phyloP scores from a whole-genome alignment of 2,113 vertebrate genomes.

The Trogon melanurus region DNA sequence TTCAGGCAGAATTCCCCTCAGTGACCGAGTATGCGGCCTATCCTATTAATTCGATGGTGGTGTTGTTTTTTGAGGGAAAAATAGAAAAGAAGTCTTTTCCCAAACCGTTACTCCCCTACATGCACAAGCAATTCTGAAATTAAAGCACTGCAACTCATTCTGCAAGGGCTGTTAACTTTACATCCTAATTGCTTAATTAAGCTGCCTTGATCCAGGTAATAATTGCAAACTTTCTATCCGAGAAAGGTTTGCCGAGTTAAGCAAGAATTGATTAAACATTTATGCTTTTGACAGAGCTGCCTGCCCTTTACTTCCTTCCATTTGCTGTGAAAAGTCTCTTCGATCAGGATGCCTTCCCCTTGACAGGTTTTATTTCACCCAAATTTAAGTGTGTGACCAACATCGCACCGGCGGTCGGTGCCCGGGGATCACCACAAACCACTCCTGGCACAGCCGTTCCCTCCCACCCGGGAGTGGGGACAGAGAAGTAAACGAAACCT shows the following conservation, averaged over 20 bases:
- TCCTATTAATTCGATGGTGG: not conserved
- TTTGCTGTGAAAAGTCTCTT: not conserved
- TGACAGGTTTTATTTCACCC: not conserved
- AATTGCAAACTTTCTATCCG: slow-evolving; percentile 42
- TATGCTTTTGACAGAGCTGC: not conserved
- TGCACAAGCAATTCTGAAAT: not conserved
- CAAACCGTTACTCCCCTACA: accelerated
- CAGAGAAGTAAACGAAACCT: not conserved
- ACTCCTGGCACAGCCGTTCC: not conserved
- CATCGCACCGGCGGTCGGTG: accelerated
- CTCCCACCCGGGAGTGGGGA: accelerated
- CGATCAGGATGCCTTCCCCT: not conserved
- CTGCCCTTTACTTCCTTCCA: not conserved
- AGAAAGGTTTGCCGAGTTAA: not conserved
- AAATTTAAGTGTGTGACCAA: not conserved
- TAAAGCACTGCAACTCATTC: not conserved
- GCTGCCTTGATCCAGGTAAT: slow-evolving; percentile 67
- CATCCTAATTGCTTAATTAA: slow-evolving; percentile 67
- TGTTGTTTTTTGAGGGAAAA: not conserved
- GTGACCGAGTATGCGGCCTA: not conserved
- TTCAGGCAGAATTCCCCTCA: not conserved
- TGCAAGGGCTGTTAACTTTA: slow-evolving; percentile 22
- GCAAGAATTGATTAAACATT: slow-evolving; percentile 14
- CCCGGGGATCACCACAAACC: not conserved
- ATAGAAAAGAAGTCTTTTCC: not conserved